Conservation (phyloP, 2,797 vertebrate genomes). For the Galago senegalensis region DNA sequence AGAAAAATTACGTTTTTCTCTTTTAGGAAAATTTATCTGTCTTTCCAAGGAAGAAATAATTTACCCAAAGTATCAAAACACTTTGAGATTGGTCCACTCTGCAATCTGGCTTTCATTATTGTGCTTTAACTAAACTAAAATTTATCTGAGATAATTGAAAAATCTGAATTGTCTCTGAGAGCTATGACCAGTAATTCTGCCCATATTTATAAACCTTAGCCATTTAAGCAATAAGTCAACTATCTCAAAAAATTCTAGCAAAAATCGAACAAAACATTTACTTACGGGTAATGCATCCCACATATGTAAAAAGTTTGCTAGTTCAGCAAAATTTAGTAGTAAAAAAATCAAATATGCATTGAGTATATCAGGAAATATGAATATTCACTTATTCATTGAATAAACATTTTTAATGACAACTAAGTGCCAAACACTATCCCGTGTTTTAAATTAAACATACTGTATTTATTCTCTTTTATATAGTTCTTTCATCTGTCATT, state of each 20-base stretch:
- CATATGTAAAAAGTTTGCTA: slow-evolving; percentile 54
- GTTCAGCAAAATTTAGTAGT: slow-evolving; percentile 58
- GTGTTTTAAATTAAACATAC: slow-evolving; percentile 68
- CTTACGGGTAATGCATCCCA: slow-evolving; percentile 53
- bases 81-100: not conserved
- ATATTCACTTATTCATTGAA: slow-evolving; percentile 54
- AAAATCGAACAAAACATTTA: slow-evolving; percentile 63
- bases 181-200: slow-evolving; percentile 52
- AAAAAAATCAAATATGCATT: slow-evolving; percentile 17
- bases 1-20: not conserved
- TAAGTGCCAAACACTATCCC: not conserved
- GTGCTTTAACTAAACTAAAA: slow-evolving; percentile 59
- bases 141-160: slow-evolving; percentile 42
- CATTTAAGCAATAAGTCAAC: slow-evolving; percentile 60
- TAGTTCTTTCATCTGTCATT: slow-evolving; percentile 57
- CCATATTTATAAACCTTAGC: slow-evolving; percentile 53
- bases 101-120: slow-evolving; percentile 11
- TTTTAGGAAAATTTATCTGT: slow-evolving; percentile 19
- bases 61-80: not conserved
- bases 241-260: slow-evolving; percentile 43
- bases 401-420: slow-evolving; percentile 60
- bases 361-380: slow-evolving; percentile 54
- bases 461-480: slow-evolving; percentile 50
- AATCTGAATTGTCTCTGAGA: not conserved
- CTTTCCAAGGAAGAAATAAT: slow-evolving; percentile 31